Evolutionary conservation across 2,888 invertebrate genomes (phyloP).

Genomic region (Notocelia uddmanniana): DNA sequence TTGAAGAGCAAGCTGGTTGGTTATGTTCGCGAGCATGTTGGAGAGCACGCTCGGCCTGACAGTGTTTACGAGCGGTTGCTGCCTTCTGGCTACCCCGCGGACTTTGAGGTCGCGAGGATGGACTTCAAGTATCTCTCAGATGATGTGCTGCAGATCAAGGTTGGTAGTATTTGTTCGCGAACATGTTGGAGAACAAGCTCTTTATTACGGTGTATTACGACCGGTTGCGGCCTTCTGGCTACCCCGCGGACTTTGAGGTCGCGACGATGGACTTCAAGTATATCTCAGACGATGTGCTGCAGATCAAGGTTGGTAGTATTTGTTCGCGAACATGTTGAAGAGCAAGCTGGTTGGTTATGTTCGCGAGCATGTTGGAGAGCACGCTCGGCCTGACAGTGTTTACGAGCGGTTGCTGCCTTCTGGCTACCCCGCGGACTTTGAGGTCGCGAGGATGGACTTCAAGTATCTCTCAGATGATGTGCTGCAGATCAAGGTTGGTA

Average conservation of each 20-base stretch:
- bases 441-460: slow-evolving; percentile 86
- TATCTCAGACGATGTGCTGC: slow-evolving; percentile 87
- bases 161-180: slow-evolving; percentile 76
- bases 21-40: slow-evolving; percentile 86
- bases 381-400: slow-evolving; percentile 86
- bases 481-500: slow-evolving; percentile 88
- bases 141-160: slow-evolving; percentile 88
- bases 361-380: slow-evolving; percentile 86
- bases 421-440: slow-evolving; percentile 88
- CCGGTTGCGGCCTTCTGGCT: slow-evolving; percentile 85
- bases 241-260: slow-evolving; percentile 87
- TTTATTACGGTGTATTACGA: slow-evolving; percentile 86
- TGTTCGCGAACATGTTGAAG: too few species aligned
- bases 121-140: slow-evolving; percentile 87
- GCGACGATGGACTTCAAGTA: slow-evolving; percentile 87
- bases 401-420: slow-evolving; percentile 84
- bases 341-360: too few species aligned
- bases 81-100: slow-evolving; percentile 88
- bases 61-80: slow-evolving; percentile 83
- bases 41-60: slow-evolving; percentile 86
- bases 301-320: slow-evolving; percentile 86
- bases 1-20: too few species aligned
- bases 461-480: slow-evolving; percentile 87
- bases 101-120: slow-evolving; percentile 86
- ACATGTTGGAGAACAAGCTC: slow-evolving; percentile 86